phyloP scores from a whole-genome alignment of 2,113 vertebrate species.

The Leuciscus idus region DNA sequence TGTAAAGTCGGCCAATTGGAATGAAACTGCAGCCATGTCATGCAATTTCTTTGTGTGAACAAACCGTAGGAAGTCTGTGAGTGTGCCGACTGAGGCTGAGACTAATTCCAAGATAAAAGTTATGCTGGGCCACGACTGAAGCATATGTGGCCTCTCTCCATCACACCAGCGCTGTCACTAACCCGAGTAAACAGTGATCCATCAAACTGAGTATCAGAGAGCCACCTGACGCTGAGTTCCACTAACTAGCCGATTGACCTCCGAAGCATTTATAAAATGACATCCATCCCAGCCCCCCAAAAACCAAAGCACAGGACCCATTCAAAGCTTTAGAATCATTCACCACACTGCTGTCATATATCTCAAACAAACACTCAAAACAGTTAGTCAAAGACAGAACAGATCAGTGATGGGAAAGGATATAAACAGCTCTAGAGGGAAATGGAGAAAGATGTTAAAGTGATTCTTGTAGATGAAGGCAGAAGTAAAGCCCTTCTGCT shows the following conservation, averaged over 20 bases:
- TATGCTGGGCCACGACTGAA: neutral
- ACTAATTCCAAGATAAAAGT: neutral
- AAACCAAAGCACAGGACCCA: neutral
- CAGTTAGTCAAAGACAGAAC: neutral
- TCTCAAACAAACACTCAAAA: neutral
- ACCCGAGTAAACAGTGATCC: slow-evolving; percentile 18
- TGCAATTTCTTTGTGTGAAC: neutral
- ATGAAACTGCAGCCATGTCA: neutral
- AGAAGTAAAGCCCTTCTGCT: neutral
- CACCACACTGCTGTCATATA: neutral
- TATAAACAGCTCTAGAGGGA: neutral
- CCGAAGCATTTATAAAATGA: neutral
- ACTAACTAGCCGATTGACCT: neutral
- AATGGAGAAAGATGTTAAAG: neutral
- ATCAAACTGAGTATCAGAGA: slow-evolving; percentile 23
- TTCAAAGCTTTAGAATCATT: neutral
- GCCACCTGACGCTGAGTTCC: neutral
- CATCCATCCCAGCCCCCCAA: neutral
- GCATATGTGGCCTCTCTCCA: slow-evolving; percentile 3
- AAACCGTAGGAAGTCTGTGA: neutral
- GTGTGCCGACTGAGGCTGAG: neutral
- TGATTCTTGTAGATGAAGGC: neutral
- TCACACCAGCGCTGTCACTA: neutral
- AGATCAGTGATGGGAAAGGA: neutral
- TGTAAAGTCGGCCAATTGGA: neutral